phyloP scores from a whole-genome alignment of 2,797 vertebrate species.

The Enteromius trimaculatus region DNA sequence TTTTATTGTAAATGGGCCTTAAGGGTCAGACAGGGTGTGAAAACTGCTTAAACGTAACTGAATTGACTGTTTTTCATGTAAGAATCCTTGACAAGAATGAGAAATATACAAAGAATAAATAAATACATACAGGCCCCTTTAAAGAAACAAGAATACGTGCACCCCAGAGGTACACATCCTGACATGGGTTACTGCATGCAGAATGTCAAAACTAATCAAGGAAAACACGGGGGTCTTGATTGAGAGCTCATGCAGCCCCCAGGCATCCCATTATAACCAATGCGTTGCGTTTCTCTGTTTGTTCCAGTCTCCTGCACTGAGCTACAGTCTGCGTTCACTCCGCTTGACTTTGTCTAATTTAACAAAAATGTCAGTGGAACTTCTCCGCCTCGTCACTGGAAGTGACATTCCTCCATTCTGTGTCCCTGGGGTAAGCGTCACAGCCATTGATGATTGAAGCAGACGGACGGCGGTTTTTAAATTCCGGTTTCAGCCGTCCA shows the following conservation, averaged over 20 bases:
- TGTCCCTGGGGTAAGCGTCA: constrained; percentile 47
- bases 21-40: neutral
- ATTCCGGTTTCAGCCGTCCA: constrained; percentile 29
- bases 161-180: constrained; percentile 11
- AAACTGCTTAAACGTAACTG: neutral
- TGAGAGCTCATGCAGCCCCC: constrained; percentile 41
- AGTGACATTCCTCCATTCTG: constrained; percentile 33
- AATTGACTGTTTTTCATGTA: neutral
- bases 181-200: constrained; percentile 17
- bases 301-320: constrained; percentile 34
- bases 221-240: constrained; percentile 6
- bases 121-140: neutral
- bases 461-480: constrained; percentile 41
- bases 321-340: neutral
- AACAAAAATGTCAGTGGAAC: constrained; percentile 53
- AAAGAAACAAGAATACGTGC: neutral
- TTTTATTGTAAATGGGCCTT: neutral
- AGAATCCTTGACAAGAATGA: neutral
- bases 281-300: constrained; percentile 13
- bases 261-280: constrained; percentile 50
- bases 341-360: constrained; percentile 42
- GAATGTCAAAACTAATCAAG: constrained; percentile 42
- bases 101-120: constrained; percentile 11
- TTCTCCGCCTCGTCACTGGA: constrained; percentile 26
- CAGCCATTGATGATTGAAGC: constrained; percentile 42